Base-by-base conservation (phyloP, 2,888 invertebrate species). In the Cistogaster globosa region DNA sequence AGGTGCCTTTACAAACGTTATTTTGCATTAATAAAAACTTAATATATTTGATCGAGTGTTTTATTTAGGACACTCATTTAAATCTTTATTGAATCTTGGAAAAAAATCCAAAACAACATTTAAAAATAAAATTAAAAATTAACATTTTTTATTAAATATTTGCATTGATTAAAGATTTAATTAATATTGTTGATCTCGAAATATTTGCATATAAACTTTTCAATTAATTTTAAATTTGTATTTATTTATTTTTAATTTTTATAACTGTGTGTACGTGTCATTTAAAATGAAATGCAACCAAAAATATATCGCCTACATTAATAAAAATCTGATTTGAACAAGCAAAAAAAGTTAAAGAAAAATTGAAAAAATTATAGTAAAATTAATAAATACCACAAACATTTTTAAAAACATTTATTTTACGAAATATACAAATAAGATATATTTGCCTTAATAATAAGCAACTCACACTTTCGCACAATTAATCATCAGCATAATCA, bases 241-340 rank as follows among this genome's bases (percentile, higher is more conserved):
- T 2, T 32, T 32, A 32, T 32, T 32, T 32, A 32, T 32, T 32
- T 32, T 32, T 32, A 8, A 36, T 14, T 65, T 48, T 2, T 36
- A 1, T 22, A 12, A 20, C 74, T 53, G 42, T 63, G 26, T 82
- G 69, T 60, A 75, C 53, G 69, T 82, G 82, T 79, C 82, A 79
- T 79, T 65, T 79, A 67, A 82, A 79, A 71, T 85, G 71, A 75
- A 82, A 75, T 67, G 42, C 78, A 81, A 55, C 53, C 68, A 55
- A 55, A 68, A 85, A 22, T 62, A 45, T 36, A 69, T 53, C 65
- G 75, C 76, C 76, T 67, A 67, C 63, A 76, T 71, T 68, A 60
- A 48, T 60, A 55, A 77, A 57, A 58, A 48, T 72, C 51, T 71
- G 42, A 71, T 72, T 72, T 32, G 20, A 69, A 60, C 4, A 65